These are phyloP conservation scores for Cyprinodon diabolis DNA, from an alignment of 2,797 vertebrate genomes.

Conservation along the genomic window DNA sequence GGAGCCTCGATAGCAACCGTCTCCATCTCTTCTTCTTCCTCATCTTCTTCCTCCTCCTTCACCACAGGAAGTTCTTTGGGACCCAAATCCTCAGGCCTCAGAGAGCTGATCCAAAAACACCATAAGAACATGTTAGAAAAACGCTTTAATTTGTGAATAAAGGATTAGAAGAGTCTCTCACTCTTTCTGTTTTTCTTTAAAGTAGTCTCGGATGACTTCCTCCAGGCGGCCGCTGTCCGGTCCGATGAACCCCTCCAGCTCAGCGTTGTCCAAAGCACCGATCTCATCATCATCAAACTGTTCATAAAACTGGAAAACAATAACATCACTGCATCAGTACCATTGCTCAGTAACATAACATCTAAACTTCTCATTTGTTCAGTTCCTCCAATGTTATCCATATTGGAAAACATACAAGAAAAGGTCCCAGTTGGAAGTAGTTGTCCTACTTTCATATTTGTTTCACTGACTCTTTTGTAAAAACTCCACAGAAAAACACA, in stretches of 20 bases:
- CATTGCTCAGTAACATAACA: background rate
- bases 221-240: conserved; percentile 86
- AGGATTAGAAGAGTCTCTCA: conserved; percentile 60
- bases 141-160: background rate
- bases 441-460: background rate
- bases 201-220: conserved; percentile 92
- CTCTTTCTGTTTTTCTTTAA: conserved; percentile 89
- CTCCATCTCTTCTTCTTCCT: conserved; percentile 82
- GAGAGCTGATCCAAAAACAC: conserved; percentile 53
- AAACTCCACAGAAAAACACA: too few species aligned
- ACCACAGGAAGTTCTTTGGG: conserved; percentile 77
- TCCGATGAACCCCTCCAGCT: conserved; percentile 92
- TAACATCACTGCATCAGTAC: background rate
- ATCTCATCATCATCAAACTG: conserved; percentile 98
- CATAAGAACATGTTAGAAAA: background rate
- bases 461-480: background rate
- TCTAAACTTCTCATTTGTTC: background rate
- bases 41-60: conserved; percentile 83
- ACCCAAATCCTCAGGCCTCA: conserved; percentile 81
- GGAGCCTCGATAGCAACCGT: conserved; percentile 81
- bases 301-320: conserved; percentile 87
- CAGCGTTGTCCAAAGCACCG: conserved; percentile 93
- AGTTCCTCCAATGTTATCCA: background rate
- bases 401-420: too few species aligned
- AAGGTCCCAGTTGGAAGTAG: background rate